A percentile compares a stretch with the other conserved stretches of the same genome.
Evolutionary conservation across 2,888 invertebrate species (phyloP).

Genomic region (Lasioglossum malachurum): DNA sequence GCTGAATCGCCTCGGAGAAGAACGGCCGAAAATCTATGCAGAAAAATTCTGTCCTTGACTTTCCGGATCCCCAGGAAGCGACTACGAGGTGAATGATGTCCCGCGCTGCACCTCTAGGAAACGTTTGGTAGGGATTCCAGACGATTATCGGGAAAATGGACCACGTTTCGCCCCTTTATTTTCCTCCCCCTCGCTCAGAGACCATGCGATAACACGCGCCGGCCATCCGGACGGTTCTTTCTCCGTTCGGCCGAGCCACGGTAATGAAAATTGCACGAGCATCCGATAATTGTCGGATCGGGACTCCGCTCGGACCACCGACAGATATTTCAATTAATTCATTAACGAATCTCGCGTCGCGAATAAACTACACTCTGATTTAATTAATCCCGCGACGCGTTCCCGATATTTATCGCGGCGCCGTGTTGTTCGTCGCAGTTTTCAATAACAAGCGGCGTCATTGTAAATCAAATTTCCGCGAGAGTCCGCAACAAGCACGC

Average conservation of each 20-base stretch:
- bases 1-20: background rate
- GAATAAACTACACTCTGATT: constrained; percentile 55
- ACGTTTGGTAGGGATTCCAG: background rate
- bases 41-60: constrained; percentile 19
- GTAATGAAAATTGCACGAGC: constrained; percentile 56
- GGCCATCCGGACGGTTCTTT: background rate
- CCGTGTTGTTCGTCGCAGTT: constrained; percentile 33
- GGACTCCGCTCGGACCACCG: constrained; percentile 8
- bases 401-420: constrained; percentile 52
- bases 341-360: constrained; percentile 53
- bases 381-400: constrained; percentile 52
- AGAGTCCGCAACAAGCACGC: background rate
- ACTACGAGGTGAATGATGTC: background rate
- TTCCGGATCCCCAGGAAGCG: constrained; percentile 26
- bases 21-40: background rate
- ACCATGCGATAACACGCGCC: background rate
- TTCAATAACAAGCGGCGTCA: constrained; percentile 40
- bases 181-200: background rate
- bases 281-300: constrained; percentile 56
- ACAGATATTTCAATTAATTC: constrained; percentile 59
- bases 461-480: constrained; percentile 48
- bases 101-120: background rate
- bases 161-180: constrained; percentile 24
- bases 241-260: background rate
- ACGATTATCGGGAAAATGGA: constrained; percentile 10